These are phyloP conservation scores for Drosophila bunnanda DNA, from an alignment of 2,888 invertebrate genomes.

Conservation along the genomic window DNA sequence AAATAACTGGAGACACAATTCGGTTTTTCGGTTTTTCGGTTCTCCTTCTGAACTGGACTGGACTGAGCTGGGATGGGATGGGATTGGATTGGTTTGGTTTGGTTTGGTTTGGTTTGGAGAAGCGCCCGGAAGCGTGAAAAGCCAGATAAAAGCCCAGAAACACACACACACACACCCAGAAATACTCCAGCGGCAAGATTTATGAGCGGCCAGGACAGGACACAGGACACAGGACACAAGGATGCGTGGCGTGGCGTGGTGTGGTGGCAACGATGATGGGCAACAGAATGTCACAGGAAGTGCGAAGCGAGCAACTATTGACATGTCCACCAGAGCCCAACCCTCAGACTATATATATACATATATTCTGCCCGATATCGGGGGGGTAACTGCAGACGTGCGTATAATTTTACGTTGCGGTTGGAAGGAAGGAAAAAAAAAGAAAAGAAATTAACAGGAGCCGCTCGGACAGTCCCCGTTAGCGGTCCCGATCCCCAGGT, in stretches of 20 bases:
- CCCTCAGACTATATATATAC: conserved; percentile 15
- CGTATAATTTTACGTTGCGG: conserved; percentile 76
- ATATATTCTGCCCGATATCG: conserved; percentile 2
- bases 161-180: conserved; percentile 52
- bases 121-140: conserved; percentile 73
- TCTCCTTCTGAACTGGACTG: neutral
- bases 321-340: conserved; percentile 58
- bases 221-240: conserved; percentile 41
- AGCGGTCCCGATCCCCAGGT: conserved; percentile 16
- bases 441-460: conserved; percentile 11
- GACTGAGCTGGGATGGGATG: neutral
- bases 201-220: conserved; percentile 66
- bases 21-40: conserved; percentile 48
- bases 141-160: conserved; percentile 75
- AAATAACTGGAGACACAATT: conserved; percentile 71
- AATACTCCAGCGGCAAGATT: conserved; percentile 58
- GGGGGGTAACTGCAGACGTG: conserved; percentile 76
- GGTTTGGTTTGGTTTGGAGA: conserved; percentile 24
- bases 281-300: conserved; percentile 64
- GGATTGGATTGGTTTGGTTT: conserved; percentile 28
- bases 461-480: conserved; percentile 17
- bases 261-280: conserved; percentile 52
- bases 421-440: conserved; percentile 34
- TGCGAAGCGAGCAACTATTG: conserved; percentile 66
- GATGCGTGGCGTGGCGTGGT: conserved; percentile 25